Conservation (phyloP, 2,888 invertebrate genomes). For the Meteorus colon region DNA sequence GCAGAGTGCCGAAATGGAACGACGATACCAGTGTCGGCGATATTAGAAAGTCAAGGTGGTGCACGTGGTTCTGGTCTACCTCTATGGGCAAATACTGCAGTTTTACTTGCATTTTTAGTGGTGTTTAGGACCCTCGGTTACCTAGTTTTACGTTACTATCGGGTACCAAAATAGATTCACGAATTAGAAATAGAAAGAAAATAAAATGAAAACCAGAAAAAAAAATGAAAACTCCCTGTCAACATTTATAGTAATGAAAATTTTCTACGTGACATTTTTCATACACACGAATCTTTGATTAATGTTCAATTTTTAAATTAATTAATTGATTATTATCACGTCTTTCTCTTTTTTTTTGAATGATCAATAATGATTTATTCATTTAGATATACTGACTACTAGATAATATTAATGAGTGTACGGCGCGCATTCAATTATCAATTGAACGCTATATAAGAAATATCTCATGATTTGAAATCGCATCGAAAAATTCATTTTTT, state of each 20-base stretch:
- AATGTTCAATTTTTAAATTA: not conserved
- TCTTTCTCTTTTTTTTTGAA: conserved; percentile 19
- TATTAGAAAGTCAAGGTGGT: conserved; percentile 80
- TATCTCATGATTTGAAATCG: not conserved
- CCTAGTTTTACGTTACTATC: conserved; percentile 81
- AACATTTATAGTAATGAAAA: not conserved
- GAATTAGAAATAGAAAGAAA: conserved; percentile 19
- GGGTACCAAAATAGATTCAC: conserved; percentile 78
- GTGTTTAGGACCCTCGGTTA: conserved; percentile 84
- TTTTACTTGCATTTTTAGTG: conserved; percentile 81
- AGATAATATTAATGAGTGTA: conserved; percentile 32
- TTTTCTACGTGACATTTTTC: conserved; percentile 4
- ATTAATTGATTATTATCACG: not conserved
- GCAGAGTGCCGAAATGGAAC: conserved; percentile 77
- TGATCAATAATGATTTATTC: conserved; percentile 35
- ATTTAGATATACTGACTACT: conserved; percentile 38
- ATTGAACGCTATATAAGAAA: not conserved
- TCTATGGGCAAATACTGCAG: conserved; percentile 83
- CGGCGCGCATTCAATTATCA: not conserved
- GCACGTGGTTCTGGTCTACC: conserved; percentile 75
- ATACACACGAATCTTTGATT: conserved; percentile 6
- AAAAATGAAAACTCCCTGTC: not conserved
- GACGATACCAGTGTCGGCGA: conserved; percentile 80
- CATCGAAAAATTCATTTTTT: conserved; percentile 18
- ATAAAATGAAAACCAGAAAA: not conserved